Evolutionary conservation across 2,888 invertebrate species (phyloP).

Genomic region (Cephus spinipes): DNA sequence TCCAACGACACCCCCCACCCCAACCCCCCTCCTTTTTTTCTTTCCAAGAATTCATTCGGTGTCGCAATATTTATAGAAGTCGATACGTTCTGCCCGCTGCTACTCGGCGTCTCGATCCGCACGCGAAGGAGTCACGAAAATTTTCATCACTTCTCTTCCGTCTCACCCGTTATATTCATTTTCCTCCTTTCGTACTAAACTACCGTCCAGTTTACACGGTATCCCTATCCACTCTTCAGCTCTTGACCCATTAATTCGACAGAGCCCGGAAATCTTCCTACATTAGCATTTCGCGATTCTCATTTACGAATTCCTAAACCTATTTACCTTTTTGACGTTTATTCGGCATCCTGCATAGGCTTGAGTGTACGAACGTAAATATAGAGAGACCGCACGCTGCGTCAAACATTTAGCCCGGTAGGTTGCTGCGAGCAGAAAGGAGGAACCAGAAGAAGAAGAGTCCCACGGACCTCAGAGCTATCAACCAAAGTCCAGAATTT

Average conservation of each 20-base stretch:
- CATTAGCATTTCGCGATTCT: not conserved
- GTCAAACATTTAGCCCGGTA: not conserved
- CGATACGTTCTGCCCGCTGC: constrained; percentile 33
- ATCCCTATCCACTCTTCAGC: not conserved
- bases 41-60: constrained; percentile 37
- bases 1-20: constrained; percentile 17
- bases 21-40: constrained; percentile 27
- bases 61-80: constrained; percentile 51
- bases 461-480: not conserved
- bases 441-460: not conserved
- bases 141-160: not conserved
- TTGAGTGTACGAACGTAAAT: not conserved
- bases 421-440: not conserved
- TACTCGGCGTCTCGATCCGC: not conserved
- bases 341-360: not conserved
- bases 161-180: not conserved
- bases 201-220: not conserved
- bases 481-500: not conserved
- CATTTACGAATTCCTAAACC: not conserved
- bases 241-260: not conserved
- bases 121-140: not conserved
- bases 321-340: not conserved
- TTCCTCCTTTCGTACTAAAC: not conserved
- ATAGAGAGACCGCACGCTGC: not conserved
- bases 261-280: not conserved